Conservation (phyloP, 2,888 invertebrate genomes). For the Sinodicranocentrus sp. region DNA sequence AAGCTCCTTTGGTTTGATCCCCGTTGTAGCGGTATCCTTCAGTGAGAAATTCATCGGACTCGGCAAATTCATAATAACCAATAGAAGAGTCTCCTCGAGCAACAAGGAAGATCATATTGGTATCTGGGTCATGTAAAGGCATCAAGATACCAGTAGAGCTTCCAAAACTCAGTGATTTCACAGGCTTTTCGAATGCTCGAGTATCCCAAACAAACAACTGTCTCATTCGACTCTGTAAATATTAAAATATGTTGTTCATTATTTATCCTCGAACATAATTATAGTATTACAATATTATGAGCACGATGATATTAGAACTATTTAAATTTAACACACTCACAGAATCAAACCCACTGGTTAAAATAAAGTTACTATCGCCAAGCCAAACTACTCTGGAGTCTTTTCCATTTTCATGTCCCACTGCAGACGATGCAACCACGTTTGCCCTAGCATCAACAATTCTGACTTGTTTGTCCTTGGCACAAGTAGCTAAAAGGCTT, state of each 20-base stretch:
- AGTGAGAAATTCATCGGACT: constrained; percentile 92
- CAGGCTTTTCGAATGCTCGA: constrained; percentile 89
- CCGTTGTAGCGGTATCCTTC: constrained; percentile 82
- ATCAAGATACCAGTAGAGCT: constrained; percentile 85
- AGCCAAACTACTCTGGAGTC: constrained; percentile 95
- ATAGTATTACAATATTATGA: no score
- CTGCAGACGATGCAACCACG: constrained; percentile 78
- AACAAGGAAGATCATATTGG: constrained; percentile 95
- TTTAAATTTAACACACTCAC: constrained; percentile 78
- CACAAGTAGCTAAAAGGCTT: constrained; percentile 88
- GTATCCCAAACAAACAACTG: constrained; percentile 94
- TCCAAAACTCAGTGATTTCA: constrained; percentile 72
- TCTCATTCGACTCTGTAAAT: constrained; percentile 85
- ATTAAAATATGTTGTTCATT: constrained; percentile 10
- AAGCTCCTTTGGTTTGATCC: constrained; percentile 96
- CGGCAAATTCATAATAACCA: constrained; percentile 92
- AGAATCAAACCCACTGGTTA: constrained; percentile 94
- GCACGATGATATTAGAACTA: no score
- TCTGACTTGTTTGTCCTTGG: constrained; percentile 94
- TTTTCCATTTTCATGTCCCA: constrained; percentile 93
- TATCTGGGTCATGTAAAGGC: constrained; percentile 95
- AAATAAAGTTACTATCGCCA: constrained; percentile 88
- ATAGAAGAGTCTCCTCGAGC: constrained; percentile 97
- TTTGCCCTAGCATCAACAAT: constrained; percentile 89
- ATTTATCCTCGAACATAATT: no score